Evolutionary conservation across 2,888 invertebrate genomes (phyloP).

Genomic region (Cephus rjabovi): DNA sequence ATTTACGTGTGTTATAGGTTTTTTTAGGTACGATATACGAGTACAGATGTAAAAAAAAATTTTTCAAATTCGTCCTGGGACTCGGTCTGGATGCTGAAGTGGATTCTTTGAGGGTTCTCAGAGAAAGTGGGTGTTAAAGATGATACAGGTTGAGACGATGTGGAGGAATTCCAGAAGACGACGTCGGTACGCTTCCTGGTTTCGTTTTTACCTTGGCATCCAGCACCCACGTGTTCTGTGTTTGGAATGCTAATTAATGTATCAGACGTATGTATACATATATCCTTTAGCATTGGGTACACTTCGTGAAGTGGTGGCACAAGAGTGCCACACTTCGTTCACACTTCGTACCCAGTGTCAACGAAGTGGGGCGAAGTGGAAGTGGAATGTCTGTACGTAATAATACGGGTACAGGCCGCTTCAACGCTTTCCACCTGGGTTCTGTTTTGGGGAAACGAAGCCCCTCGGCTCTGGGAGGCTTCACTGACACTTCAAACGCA

Average conservation of each 20-base stretch:
- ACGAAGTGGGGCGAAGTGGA: background rate
- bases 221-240: background rate
- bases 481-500: background rate
- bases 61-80: too few species aligned
- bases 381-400: background rate
- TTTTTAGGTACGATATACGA: too few species aligned
- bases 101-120: too few species aligned
- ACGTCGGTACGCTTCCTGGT: too few species aligned
- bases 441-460: background rate
- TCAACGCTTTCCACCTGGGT: background rate
- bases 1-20: too few species aligned
- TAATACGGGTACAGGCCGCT: background rate
- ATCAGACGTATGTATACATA: background rate
- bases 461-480: too few species aligned
- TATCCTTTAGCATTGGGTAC: background rate
- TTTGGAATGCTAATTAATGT: constrained; percentile 1
- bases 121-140: too few species aligned
- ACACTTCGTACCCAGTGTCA: background rate
- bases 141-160: too few species aligned
- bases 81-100: too few species aligned
- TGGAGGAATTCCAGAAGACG: too few species aligned
- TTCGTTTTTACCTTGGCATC: too few species aligned
- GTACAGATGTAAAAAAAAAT: too few species aligned
- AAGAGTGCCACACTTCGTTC: background rate
- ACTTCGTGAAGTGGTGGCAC: background rate